Conservation (phyloP, 2,797 vertebrate genomes). For the Rhabdomys pumilio region DNA sequence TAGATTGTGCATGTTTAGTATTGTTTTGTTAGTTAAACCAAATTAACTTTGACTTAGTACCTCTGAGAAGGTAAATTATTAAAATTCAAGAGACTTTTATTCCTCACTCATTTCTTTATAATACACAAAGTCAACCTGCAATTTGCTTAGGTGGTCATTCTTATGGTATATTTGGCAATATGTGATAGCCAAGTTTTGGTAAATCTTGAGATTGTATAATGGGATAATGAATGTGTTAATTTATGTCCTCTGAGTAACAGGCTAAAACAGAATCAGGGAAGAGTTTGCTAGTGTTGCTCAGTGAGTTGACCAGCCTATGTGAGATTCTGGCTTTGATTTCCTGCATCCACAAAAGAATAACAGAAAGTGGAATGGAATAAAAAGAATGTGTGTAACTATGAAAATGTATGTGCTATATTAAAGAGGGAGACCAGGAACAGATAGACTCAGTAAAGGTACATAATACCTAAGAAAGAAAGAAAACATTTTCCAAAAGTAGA, state of each 20-base stretch:
- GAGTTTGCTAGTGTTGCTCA: neutral
- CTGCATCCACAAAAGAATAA: neutral
- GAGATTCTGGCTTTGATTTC: neutral
- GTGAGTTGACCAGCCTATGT: neutral
- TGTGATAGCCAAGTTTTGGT: slow-evolving; percentile 4
- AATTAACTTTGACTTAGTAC: slow-evolving; percentile 64
- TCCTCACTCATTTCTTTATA: slow-evolving; percentile 35
- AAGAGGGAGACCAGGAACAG: neutral
- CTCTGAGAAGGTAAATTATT: slow-evolving; percentile 11
- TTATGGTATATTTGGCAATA: slow-evolving; percentile 35
- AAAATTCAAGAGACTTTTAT: slow-evolving; percentile 35
- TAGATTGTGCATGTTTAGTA: slow-evolving; percentile 75
- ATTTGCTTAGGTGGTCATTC: slow-evolving; percentile 62
- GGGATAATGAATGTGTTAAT: neutral
- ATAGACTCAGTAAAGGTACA: neutral
- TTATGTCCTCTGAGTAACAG: slow-evolving; percentile 38
- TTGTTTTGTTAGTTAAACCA: slow-evolving; percentile 64
- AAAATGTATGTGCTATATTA: neutral
- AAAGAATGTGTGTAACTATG: neutral
- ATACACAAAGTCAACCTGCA: neutral
- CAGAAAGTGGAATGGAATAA: neutral
- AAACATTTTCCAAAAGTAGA: neutral
- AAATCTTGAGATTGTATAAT: slow-evolving; percentile 35
- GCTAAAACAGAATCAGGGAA: neutral
- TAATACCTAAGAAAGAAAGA: neutral